Evolutionary conservation across 1,140 invertebrate species (phyloP).

Genomic region (Calycopis cecrops): DNA sequence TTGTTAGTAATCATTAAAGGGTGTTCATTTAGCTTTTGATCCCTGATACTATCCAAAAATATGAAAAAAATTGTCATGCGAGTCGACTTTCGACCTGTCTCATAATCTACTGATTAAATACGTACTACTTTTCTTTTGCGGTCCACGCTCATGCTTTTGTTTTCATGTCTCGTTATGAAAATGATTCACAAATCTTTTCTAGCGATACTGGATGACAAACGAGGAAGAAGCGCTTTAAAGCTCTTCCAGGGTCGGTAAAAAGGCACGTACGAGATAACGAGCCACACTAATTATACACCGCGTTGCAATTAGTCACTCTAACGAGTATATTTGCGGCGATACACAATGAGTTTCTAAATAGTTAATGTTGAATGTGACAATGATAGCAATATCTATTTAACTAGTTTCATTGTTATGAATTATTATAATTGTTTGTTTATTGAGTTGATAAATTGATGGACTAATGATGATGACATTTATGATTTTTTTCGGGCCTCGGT

Average conservation of each 20-base stretch:
- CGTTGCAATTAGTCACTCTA: constrained; percentile 6
- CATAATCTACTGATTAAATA: constrained; percentile 1
- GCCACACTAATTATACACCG: constrained; percentile 13
- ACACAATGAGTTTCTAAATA: too few relatives aligned
- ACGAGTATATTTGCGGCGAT: background rate
- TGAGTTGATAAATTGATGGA: too few relatives aligned
- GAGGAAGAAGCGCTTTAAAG: constrained; percentile 11
- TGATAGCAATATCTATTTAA: too few relatives aligned
- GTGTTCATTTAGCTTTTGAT: too few relatives aligned
- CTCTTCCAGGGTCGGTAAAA: constrained; percentile 5
- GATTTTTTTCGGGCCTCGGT: too few relatives aligned
- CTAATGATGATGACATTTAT: too few relatives aligned
- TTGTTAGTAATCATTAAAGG: too few relatives aligned
- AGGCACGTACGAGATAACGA: constrained; percentile 16
- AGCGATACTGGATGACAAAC: constrained; percentile 14
- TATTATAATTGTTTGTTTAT: too few relatives aligned
- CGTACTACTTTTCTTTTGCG: constrained; percentile 2
- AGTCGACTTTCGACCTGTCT: background rate
- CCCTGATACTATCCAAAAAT: too few relatives aligned
- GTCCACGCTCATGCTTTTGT: constrained; percentile 5
- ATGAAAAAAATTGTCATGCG: background rate
- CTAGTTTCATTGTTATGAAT: too few relatives aligned
- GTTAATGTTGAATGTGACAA: too few relatives aligned
- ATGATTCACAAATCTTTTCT: constrained; percentile 15
- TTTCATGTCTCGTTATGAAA: constrained; percentile 8